Evolutionary conservation across 2,888 invertebrate species (phyloP), one percentile per base, ranked within the genome.

Genomic region (Tinea semifulvella): DNA sequence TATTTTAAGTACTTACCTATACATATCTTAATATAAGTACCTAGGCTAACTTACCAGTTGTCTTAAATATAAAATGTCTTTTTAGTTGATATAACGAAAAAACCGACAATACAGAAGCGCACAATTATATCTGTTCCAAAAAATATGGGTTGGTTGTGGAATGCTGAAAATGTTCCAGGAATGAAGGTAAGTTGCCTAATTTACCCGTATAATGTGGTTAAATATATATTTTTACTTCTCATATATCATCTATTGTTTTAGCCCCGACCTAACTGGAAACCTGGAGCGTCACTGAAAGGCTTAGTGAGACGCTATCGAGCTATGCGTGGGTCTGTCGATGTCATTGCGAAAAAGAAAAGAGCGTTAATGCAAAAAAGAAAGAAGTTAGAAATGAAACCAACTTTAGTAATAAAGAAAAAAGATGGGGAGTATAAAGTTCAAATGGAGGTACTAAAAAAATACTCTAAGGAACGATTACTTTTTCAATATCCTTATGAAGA

Each of bases 61-160:
- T n/a, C n/a, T n/a, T n/a, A n/a, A n/a, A n/a, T n/a, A n/a, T n/a
- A n/a, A n/a, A n/a, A n/a, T n/a, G n/a, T n/a, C n/a, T n/a, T n/a
- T n/a, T n/a, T n/a, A n/a, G n/a, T n/a, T n/a, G n/a, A n/a, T n/a
- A n/a, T n/a, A n/a, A n/a, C n/a, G n/a, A 66, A 65, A 43, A 63
- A 56, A 45, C 55, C 56, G 2, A 60, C 13, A n/a, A 5, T 11
- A 42, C 14, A 45, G 3, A 68, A 62, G 45, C 69, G 70, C 48
- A 64, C 65, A 0, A 72, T 74, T 48, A 75, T 74, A 1, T 49
- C 60, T 0, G 81, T 81, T 5, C 80, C 79, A 0, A 65, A 63
- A 47, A 46, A 66, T 43, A 81, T 75, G 80, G 81, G 81, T 1
- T 81, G 81, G 81, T 68, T 75, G 50, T 81, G 80, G 80, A 69